Percentiles rank a stretch among this genome's conserved stretches.
These are phyloP conservation scores for Aptenodytes forsteri DNA, from an alignment of 2,113 vertebrate genomes.

Conservation along the genomic window DNA sequence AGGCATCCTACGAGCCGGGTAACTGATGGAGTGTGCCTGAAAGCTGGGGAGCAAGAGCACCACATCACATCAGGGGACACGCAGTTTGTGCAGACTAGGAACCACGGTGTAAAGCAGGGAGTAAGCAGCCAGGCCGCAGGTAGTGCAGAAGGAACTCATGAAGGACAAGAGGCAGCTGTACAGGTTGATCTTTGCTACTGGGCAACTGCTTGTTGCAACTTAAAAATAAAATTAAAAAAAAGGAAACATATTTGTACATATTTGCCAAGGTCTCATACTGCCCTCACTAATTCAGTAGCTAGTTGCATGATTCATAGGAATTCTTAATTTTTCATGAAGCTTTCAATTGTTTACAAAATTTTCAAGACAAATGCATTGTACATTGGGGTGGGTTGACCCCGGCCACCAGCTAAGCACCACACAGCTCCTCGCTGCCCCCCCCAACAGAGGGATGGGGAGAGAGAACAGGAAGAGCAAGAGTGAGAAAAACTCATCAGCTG, in stretches of 20 bases:
- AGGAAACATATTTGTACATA: not conserved
- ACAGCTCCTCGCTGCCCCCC: not conserved
- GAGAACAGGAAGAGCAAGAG: not conserved
- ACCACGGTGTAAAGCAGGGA: not conserved
- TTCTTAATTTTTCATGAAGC: not conserved
- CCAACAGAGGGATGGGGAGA: rapidly evolving
- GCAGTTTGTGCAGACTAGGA: not conserved
- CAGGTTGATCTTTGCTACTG: not conserved
- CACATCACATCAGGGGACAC: not conserved
- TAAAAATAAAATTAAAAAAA: not conserved
- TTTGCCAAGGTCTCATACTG: not conserved
- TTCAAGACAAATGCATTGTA: not conserved
- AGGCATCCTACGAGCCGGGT: not conserved
- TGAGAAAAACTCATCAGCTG: not conserved
- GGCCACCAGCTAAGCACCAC: not conserved
- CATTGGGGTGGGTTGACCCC: not conserved
- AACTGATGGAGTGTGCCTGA: not conserved
- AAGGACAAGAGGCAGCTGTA: not conserved
- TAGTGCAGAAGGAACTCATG: rapidly evolving
- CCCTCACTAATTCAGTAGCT: not conserved
- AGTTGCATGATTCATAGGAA: not conserved
- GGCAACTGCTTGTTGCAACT: not conserved
- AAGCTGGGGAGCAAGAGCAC: not conserved
- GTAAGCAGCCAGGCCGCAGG: not conserved
- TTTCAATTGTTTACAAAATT: not conserved